Conservation (phyloP, 2,113 vertebrate species). For the Symphodus melops region DNA sequence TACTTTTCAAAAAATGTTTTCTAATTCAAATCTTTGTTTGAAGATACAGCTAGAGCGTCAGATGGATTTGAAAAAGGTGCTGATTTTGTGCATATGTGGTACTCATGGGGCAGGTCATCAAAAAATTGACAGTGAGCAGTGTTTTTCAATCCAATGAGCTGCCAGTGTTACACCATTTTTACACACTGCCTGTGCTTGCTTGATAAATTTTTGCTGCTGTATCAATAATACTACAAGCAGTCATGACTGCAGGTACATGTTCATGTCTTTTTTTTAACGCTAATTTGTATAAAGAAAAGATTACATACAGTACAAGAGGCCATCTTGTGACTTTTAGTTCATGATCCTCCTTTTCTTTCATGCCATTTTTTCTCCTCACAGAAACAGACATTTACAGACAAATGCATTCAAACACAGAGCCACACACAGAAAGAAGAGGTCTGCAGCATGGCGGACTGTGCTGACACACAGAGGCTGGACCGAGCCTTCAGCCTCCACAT, state of each 20-base stretch:
- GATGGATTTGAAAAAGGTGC: slow-evolving; percentile 21
- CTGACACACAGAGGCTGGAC: slow-evolving; percentile 41
- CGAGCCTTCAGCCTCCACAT: slow-evolving; percentile 44
- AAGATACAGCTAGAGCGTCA: neutral
- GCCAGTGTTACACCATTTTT: neutral
- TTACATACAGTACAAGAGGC: neutral
- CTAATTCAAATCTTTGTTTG: no score
- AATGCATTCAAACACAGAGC: neutral
- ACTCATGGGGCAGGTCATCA: slow-evolving; percentile 25
- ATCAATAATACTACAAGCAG: neutral
- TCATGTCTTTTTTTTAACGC: neutral
- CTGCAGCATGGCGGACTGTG: slow-evolving; percentile 69
- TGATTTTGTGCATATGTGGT: slow-evolving; percentile 18
- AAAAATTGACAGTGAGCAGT: slow-evolving; percentile 19
- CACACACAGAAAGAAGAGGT: neutral
- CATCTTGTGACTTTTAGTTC: neutral
- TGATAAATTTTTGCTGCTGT: neutral
- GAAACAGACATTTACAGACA: no score
- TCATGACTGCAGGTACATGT: neutral
- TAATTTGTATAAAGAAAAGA: neutral
- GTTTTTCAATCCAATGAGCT: neutral
- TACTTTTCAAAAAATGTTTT: no score
- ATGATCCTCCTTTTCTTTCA: neutral
- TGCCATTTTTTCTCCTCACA: neutral
- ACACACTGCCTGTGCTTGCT: neutral